Percentiles rank a stretch among this genome's conserved stretches.
Evolutionary conservation across 2,113 vertebrate species (phyloP).

Genomic region (Gasterosteus aculeatus): DNA sequence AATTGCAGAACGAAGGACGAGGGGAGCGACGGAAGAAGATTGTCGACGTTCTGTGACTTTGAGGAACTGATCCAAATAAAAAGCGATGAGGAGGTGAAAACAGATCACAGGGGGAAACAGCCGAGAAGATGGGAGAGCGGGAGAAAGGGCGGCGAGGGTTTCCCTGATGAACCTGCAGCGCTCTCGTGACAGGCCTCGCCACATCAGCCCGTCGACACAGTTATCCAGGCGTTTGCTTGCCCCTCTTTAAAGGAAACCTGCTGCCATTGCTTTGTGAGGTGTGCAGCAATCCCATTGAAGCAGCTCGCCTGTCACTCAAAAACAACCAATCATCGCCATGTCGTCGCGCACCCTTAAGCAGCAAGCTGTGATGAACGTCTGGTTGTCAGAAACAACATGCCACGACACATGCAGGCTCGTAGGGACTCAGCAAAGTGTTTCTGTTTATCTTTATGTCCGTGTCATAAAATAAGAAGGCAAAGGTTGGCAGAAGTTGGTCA

Average conservation of each 20-base stretch:
- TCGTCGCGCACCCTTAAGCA: slow-evolving; percentile 4
- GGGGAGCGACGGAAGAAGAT: slow-evolving; percentile 10
- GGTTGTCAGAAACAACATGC: background rate
- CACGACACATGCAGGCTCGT: background rate
- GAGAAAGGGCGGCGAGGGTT: slow-evolving; percentile 54
- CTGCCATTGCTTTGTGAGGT: background rate
- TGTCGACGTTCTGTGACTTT: slow-evolving; percentile 16
- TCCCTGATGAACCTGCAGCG: slow-evolving; percentile 68
- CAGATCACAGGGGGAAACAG: slow-evolving; percentile 11
- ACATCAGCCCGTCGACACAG: slow-evolving; percentile 67
- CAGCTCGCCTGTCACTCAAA: background rate
- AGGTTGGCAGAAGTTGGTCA: background rate
- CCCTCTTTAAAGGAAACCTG: slow-evolving; percentile 7
- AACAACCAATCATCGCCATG: background rate
- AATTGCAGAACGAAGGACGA: background rate
- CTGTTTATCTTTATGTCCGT: background rate
- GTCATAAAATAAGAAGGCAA: background rate
- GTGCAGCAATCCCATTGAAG: slow-evolving; percentile 2
- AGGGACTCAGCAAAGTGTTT: background rate
- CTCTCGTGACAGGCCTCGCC: slow-evolving; percentile 63
- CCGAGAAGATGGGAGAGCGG: background rate
- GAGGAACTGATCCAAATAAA: no score
- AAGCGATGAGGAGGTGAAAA: slow-evolving; percentile 26
- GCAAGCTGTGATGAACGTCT: slow-evolving; percentile 1
- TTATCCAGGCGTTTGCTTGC: slow-evolving; percentile 37